Conservation (phyloP, 2,113 vertebrate species). For the Delphinapterus leucas region DNA sequence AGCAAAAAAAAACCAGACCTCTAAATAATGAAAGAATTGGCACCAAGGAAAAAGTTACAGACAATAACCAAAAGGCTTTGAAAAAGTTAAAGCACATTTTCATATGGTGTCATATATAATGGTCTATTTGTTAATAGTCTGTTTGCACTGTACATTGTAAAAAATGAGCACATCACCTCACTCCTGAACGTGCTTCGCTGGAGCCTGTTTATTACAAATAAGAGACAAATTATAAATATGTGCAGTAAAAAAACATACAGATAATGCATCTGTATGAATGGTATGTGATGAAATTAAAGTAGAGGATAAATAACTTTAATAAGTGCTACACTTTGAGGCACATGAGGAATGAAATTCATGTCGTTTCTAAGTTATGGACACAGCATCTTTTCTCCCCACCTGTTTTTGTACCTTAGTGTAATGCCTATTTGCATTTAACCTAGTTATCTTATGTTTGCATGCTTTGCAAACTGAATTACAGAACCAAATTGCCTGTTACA, state of each 20-base stretch:
- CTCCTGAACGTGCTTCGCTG: slow-evolving; percentile 40
- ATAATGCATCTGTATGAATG: not conserved
- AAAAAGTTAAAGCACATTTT: slow-evolving; percentile 69
- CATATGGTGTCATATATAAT: slow-evolving; percentile 41
- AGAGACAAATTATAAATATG: slow-evolving; percentile 12
- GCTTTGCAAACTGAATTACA: slow-evolving; percentile 75
- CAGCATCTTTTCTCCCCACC: slow-evolving; percentile 47
- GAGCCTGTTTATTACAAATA: not conserved
- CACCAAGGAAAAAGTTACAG: slow-evolving; percentile 65
- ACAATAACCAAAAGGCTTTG: slow-evolving; percentile 46
- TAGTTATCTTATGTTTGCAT: slow-evolving; percentile 70
- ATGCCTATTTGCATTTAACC: slow-evolving; percentile 70
- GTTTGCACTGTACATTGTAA: slow-evolving; percentile 26
- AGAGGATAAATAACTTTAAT: slow-evolving; percentile 70
- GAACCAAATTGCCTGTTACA: slow-evolving; percentile 61
- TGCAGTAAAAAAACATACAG: not conserved
- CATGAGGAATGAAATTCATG: slow-evolving; percentile 47
- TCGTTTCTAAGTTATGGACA: slow-evolving; percentile 52
- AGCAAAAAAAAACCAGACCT: slow-evolving; percentile 65
- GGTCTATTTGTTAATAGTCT: slow-evolving; percentile 45
- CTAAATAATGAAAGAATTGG: slow-evolving; percentile 73
- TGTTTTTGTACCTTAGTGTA: slow-evolving; percentile 9
- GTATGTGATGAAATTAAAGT: slow-evolving; percentile 33
- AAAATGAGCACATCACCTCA: slow-evolving; percentile 35
- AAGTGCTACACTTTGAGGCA: slow-evolving; percentile 59